Evolutionary conservation across 64 coral and sea anemone genomes (phyloP), one percentile per base, ranked within the genome.

Genomic region (Platygyra sinensis): DNA sequence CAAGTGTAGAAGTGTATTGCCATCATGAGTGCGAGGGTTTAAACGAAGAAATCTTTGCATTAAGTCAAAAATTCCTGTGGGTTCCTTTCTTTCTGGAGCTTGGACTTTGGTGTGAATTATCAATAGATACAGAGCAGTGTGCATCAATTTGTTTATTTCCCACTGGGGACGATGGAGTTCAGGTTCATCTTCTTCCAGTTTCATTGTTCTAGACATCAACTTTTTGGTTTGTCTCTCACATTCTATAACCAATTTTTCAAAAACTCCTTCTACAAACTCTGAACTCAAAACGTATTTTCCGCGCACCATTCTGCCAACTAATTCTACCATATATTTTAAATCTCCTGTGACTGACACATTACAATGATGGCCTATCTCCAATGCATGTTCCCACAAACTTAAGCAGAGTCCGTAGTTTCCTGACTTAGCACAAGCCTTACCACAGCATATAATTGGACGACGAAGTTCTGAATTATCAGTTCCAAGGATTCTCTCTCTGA

Each of bases 241-340:
- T 27, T 93, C 90, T 24, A 42, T 36, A 62, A 93, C 74, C 0
- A 87, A 79, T 49, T 86, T 75, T 60, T 85, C 80, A 86, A 85
- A 85, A 11, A 85, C 39, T 38, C 36, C 80, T 42, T 69, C 81
- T 10, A 85, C 69, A 24, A n/a, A 85, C 20, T 36, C 25, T 30
- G 67, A 10, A 84, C 88, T n/a, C 86, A 86, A 52, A 93, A 18
- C 62, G 17, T 93, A 81, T 76, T 84, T 80, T n/a, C n/a, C n/a
- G 11, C 90, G 91, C 30, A 96, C 89, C 94, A 96, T 96, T 27
- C 93, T 87, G 24, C 94, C 93, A 87, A 93, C 93, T 52, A 96
- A 96, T 24, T 96, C 91, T 11, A 84, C 94, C 74, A 96, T 93
- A 55, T 90, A 93, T 28, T 96, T 90, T 1, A 96, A 72, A 75